Conservation (phyloP, 2,113 vertebrate genomes). For the Xiphophorus maculatus region DNA sequence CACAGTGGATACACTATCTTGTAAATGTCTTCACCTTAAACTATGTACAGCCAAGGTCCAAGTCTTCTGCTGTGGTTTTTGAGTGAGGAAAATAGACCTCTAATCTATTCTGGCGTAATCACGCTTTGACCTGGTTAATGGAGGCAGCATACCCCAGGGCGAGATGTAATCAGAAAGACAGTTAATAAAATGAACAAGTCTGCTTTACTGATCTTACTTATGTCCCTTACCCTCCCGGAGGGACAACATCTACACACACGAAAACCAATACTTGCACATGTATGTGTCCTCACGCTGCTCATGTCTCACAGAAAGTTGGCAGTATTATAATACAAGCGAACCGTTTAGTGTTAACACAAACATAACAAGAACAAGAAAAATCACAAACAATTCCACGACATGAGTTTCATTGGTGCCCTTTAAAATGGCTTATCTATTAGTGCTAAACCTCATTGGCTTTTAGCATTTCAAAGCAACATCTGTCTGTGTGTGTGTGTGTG, state of each 20-base stretch:
- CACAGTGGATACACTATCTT: constrained; percentile 3
- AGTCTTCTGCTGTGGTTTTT: constrained; percentile 42
- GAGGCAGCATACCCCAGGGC: constrained; percentile 69
- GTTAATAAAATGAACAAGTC: constrained; percentile 77
- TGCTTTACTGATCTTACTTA: constrained; percentile 67
- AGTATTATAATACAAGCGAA: neutral
- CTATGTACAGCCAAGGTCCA: constrained; percentile 43
- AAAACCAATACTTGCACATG: constrained; percentile 20
- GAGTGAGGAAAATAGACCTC: constrained; percentile 58
- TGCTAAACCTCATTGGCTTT: constrained; percentile 1
- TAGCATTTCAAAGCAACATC: constrained; percentile 18
- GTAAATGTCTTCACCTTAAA: constrained; percentile 43
- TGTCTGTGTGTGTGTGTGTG: constrained; percentile 1
- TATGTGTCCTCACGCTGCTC: constrained; percentile 11
- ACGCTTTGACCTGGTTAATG: constrained; percentile 75
- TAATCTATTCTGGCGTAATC: constrained; percentile 72
- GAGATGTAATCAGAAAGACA: constrained; percentile 72
- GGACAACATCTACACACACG: constrained; percentile 30
- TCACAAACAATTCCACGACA: constrained; percentile 7
- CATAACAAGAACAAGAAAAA: neutral
- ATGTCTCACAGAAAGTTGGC: constrained; percentile 3
- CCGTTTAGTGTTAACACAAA: constrained; percentile 16
- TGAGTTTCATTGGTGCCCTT: constrained; percentile 7
- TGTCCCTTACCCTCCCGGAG: constrained; percentile 69
- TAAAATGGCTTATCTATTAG: neutral